Base-by-base conservation (phyloP, 2,888 invertebrate genomes). In the Netelia virgata region DNA sequence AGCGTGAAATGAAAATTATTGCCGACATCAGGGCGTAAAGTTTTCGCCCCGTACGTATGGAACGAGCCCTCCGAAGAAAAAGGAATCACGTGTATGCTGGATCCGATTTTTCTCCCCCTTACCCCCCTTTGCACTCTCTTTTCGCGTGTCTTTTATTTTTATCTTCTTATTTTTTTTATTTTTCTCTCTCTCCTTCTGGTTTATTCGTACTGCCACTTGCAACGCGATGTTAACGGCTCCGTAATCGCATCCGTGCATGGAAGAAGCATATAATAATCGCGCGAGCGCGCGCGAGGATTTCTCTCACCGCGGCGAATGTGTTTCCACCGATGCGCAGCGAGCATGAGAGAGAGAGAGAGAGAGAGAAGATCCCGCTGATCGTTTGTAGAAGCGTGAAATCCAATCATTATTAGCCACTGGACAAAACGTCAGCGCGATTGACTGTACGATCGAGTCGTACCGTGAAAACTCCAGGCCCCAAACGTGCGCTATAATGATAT, bases 1-100 rank as follows among this genome's bases (percentile, higher is more conserved):
- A 61, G 73, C 77, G 82, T 86, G 81, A 85, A 87, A 88, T 88
- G 86, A 86, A 88, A 88, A 88, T 88, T 88, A 88, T 87, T 85
- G 86, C 84, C 80, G 84, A 78, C 84, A 72, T 84, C 76, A 74
- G 82, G 83, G 84, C 86, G 87, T 88, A 87, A 87, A 87, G 80
- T 77, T 84, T 80, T 86, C 83, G 81, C 73, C 72, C 78, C 73
- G 68, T 84, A 81, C 50, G 69, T 70, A 66, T 57, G 72, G 77
- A 68, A 23, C 74, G 72, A 16, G 57, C 9, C 70, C 63, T 43
- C 55, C 41, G 69, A 77, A 73, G 57, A 76, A 74, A 82, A 84
- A 47, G 55, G 74, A 78, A 72, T 61, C 50, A 61, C 57, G 57
- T 57, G 10, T 57, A 16, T 36, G 14, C 68, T 69, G 77, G 57